phyloP scores from a whole-genome alignment of 1,140 invertebrate genomes.

The Eriosoma lanigerum region DNA sequence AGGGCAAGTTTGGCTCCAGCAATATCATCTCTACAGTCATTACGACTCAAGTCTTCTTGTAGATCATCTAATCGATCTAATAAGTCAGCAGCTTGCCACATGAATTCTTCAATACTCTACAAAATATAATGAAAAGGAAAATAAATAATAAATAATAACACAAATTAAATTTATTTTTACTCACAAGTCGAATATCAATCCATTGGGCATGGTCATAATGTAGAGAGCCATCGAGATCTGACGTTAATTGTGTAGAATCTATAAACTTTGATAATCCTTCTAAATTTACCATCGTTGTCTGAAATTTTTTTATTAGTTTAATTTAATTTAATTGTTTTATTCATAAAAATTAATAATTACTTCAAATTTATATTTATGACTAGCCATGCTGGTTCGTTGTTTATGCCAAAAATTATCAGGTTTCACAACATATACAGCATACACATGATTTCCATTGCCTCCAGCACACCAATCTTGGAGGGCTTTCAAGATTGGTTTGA shows the following conservation, averaged over 20 bases:
- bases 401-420: conserved; percentile 99
- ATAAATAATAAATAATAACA: not conserved
- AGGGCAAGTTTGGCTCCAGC: conserved; percentile 84
- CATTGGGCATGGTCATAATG: conserved; percentile 95
- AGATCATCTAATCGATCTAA: conserved; percentile 87
- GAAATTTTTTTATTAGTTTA: conserved; percentile 59
- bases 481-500: conserved; percentile 95
- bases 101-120: conserved; percentile 87
- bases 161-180: conserved; percentile 52
- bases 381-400: conserved; percentile 92
- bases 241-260: conserved; percentile 86
- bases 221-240: conserved; percentile 90
- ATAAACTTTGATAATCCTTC: conserved; percentile 90
- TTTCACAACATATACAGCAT: conserved; percentile 90
- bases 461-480: conserved; percentile 72
- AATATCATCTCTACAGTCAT: conserved; percentile 90
- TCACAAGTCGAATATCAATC: conserved; percentile 86
- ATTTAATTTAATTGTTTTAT: too few species aligned
- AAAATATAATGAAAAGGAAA: conserved; percentile 50
- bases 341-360: conserved; percentile 60
- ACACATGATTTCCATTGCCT: conserved; percentile 67
- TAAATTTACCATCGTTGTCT: conserved; percentile 94
- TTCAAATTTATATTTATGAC: conserved; percentile 98
- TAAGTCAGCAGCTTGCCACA: conserved; percentile 90
- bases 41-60: conserved; percentile 85